Base-by-base conservation (phyloP, 2,113 vertebrate species). In the Vireo altiloquus region DNA sequence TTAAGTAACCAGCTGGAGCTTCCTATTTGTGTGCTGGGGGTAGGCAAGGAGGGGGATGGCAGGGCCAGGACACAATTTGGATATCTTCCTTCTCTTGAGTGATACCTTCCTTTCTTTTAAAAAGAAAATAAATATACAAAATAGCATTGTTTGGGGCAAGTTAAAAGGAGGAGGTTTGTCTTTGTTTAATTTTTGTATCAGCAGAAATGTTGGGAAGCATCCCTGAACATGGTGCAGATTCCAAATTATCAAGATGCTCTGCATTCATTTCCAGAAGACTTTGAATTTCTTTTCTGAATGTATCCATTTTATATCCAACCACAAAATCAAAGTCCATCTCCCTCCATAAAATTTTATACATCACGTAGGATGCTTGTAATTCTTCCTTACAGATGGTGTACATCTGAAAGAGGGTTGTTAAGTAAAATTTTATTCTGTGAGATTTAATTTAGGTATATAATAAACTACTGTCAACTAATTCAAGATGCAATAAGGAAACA, bases 351-450 rank as follows among this genome's bases (percentile, higher is more conserved):
- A 88, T 79, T 56, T 46, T 27, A 68, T 15, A 46, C 35, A 71
- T 47, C 28, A 44, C 1, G 24, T 66, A 87, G 24, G 59, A 82
- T 63, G 50, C 21, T 64, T 86, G 28, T 60, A 86, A 56, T 75
- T 90, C 52, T 80, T 33, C 37, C 75, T 85, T 83, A 59, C 56
- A 82, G 65, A 88, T 74, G 50, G 50, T 47, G 42, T 82, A 80
- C 35, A 53, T 82, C 70, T 92, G 83, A 87, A 87, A 77, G 47
- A 92, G 42, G n/a, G 37, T 30, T 79, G 78, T 66, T 85, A 79
- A 65, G 35, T 44, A 92, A 74, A 46, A 90, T 92, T 77, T 95
- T 76, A 52, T 84, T 72, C 59, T 63, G 35, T 31, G 63, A 82
- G 23, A 90, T 79, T 76, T 56, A 74, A 74, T 88, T 81, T 74